Evolutionary conservation across 1,140 invertebrate species (phyloP), one percentile per base, ranked within the genome.

Genomic region (Drosophila suzukii): DNA sequence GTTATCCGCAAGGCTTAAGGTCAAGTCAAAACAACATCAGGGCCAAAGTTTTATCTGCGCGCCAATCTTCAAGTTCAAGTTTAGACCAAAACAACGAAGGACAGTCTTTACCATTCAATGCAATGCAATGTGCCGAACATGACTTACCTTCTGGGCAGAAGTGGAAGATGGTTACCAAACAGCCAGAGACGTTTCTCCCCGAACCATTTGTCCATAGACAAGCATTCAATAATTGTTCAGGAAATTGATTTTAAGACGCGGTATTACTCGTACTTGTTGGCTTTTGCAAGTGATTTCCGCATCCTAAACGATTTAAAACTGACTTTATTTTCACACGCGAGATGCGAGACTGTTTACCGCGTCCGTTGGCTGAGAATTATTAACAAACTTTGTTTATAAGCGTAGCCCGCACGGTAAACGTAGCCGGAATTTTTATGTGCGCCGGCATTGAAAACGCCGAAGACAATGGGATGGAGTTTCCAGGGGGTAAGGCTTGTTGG

Each of bases 151-250:
- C 96, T 94, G 63, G 96, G 96, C 79, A 97, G 92, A 81, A 97
- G 93, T 77, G 96, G 96, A 92, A 97, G 94, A 92, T 96, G 96
- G 93, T 96, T 97, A 91, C 96, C 96, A 92, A 97, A 96, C 92
- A 97, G 95, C 96, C 96, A 97, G 91, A 97, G 94, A 94, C 96
- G 96, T 93, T 96, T 96, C 93, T 96, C 96, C 94, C 95, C 95
- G 90, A 97, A 95, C 96, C 96, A 97, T 96, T 95, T 96, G 95
- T 97, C 96, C 96, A 97, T 97, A 92, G 83, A 91, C 78, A 53
- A 47, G 65, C 72, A 57, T 56, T 80, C 30, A 59, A 34, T 50
- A 17, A 46, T 49, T 59, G 17, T 46, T 67, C 2, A 39, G 44
- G 7, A 68, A 61, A 46, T 58, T 54, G 24, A 32, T 36, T 60